Evolutionary conservation across 92 coral and sea anemone species (phyloP).

Genomic region (Porites cylindrica): DNA sequence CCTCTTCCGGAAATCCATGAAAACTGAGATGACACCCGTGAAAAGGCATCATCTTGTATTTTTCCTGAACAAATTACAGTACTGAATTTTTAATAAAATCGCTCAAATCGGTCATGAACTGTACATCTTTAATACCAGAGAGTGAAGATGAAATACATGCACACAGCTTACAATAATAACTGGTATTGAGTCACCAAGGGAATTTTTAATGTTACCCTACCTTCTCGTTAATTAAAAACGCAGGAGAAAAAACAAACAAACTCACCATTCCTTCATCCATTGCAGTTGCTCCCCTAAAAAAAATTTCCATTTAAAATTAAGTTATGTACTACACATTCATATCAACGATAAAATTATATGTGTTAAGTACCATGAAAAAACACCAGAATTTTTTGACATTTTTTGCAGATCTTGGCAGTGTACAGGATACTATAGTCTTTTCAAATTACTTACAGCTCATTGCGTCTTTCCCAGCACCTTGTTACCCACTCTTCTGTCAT

Average conservation of each 20-base stretch:
- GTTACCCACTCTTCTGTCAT: slow-evolving; percentile 97
- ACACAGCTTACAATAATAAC: too few species aligned
- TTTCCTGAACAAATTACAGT: slow-evolving; percentile 20
- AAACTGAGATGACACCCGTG: slow-evolving; percentile 86
- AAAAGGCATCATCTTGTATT: slow-evolving; percentile 93
- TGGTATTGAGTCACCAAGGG: too few species aligned
- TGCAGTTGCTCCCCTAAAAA: slow-evolving; percentile 72
- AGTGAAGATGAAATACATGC: too few species aligned
- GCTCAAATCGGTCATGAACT: too few species aligned
- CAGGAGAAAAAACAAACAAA: background rate
- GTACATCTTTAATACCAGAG: too few species aligned
- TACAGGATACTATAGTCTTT: background rate
- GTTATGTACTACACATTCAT: too few species aligned
- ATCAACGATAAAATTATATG: too few species aligned
- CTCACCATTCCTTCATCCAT: slow-evolving; percentile 91
- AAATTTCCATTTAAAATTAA: background rate
- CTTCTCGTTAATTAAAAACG: too few species aligned
- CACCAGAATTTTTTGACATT: background rate
- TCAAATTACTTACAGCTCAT: slow-evolving; percentile 81
- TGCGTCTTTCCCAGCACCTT: slow-evolving; percentile 91
- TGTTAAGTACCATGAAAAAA: background rate
- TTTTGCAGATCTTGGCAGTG: background rate
- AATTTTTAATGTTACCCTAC: too few species aligned
- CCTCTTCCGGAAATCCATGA: slow-evolving; percentile 96
- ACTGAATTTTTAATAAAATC: too few species aligned